Conservation (phyloP, 2,888 invertebrate species). For the Agonopterix alstromeriana region DNA sequence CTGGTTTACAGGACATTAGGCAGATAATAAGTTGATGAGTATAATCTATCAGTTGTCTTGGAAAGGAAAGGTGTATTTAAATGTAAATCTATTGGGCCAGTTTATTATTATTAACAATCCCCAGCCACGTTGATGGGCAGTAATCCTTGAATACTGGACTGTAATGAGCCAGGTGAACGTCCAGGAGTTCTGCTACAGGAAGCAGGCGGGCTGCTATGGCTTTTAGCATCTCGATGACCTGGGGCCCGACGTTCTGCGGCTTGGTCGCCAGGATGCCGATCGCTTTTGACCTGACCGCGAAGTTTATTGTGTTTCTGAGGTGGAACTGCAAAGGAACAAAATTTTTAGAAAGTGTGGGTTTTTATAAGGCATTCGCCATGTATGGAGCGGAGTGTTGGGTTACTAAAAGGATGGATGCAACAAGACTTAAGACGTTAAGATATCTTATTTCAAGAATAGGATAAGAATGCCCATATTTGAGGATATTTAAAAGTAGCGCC, state of each 20-base stretch:
- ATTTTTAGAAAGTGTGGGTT: too few relatives aligned
- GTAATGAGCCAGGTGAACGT: slow-evolving; percentile 53
- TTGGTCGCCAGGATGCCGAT: slow-evolving; percentile 46
- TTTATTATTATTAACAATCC: slow-evolving; percentile 58
- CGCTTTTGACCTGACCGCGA: slow-evolving; percentile 35
- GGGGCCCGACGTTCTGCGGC: slow-evolving; percentile 48
- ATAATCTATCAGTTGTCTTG: not conserved
- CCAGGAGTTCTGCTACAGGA: slow-evolving; percentile 53
- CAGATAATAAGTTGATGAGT: not conserved
- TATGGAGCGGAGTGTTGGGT: too few relatives aligned
- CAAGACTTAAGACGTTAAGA: too few relatives aligned
- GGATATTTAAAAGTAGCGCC: too few relatives aligned
- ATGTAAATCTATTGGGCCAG: not conserved
- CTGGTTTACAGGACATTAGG: not conserved
- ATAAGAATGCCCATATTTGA: too few relatives aligned
- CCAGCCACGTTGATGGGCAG: slow-evolving; percentile 55
- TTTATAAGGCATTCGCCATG: too few relatives aligned
- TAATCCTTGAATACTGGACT: slow-evolving; percentile 60
- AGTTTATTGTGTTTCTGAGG: slow-evolving; percentile 56
- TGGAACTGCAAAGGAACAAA: slow-evolving; percentile 37
- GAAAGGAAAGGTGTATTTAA: not conserved
- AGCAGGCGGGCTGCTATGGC: slow-evolving; percentile 41
- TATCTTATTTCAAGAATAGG: too few relatives aligned
- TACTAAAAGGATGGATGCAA: too few relatives aligned
- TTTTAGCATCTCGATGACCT: slow-evolving; percentile 52